Conservation (phyloP, 2,888 invertebrate genomes). For the Prosopocoilus inquinatus region DNA sequence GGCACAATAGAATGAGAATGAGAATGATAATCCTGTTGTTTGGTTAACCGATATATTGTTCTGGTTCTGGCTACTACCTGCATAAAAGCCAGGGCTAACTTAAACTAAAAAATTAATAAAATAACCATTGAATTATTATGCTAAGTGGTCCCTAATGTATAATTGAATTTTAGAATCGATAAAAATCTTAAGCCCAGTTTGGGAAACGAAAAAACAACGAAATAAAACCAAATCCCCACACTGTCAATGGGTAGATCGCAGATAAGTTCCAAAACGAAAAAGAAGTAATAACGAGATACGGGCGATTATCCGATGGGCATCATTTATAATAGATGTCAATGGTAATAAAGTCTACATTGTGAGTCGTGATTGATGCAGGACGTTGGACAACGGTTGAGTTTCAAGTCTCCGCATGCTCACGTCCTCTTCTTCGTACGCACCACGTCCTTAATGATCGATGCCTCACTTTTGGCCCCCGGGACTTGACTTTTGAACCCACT, state of each 20-base stretch:
- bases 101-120: neutral
- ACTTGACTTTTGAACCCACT: slow-evolving; percentile 26
- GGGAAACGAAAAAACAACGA: slow-evolving; percentile 1
- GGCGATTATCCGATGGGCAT: slow-evolving; percentile 35
- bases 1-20: slow-evolving; percentile 36
- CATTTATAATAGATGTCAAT: slow-evolving; percentile 47
- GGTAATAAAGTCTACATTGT: slow-evolving; percentile 46
- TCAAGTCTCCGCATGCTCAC: slow-evolving; percentile 6
- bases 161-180: slow-evolving; percentile 8
- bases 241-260: slow-evolving; percentile 29
- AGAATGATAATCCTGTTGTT: slow-evolving; percentile 38
- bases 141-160: slow-evolving; percentile 8
- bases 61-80: too few species aligned
- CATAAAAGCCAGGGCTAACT: too few species aligned
- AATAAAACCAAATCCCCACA: slow-evolving; percentile 22
- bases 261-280: slow-evolving; percentile 29
- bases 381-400: slow-evolving; percentile 30
- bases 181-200: slow-evolving; percentile 5
- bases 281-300: slow-evolving; percentile 30
- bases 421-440: neutral
- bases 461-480: slow-evolving; percentile 24
- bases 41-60: slow-evolving; percentile 38
- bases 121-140: slow-evolving; percentile 8
- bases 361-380: slow-evolving; percentile 41
- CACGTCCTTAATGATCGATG: slow-evolving; percentile 25